Conservation (phyloP, 2,888 invertebrate species). For the Ormia ochracea region DNA sequence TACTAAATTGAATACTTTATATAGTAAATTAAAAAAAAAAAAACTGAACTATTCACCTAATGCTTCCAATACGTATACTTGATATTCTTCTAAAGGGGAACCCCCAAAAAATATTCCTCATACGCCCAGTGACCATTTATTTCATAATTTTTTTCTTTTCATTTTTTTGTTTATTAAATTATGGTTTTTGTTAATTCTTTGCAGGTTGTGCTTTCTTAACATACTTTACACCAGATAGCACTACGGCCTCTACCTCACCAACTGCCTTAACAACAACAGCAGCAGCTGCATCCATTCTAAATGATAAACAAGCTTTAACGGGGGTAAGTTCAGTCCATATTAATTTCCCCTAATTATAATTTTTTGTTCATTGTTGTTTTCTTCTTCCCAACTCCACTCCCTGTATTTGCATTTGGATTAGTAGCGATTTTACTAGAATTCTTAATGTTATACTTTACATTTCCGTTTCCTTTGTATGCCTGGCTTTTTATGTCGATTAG, state of each 20-base stretch:
- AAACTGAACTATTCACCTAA: no score
- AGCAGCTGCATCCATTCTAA: slow-evolving; percentile 79
- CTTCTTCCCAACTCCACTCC: background rate
- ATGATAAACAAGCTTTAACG: slow-evolving; percentile 98
- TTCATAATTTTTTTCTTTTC: no score
- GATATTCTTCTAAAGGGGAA: no score
- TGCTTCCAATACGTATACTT: no score
- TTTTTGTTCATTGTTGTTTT: background rate
- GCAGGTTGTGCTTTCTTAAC: slow-evolving; percentile 99
- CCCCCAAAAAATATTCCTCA: no score
- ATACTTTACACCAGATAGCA: slow-evolving; percentile 97
- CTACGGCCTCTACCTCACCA: slow-evolving; percentile 76
- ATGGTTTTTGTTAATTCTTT: slow-evolving; percentile 68
- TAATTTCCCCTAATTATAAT: background rate
- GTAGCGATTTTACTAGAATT: slow-evolving; percentile 22
- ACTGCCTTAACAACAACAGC: slow-evolving; percentile 84
- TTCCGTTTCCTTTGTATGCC: background rate
- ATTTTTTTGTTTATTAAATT: background rate
- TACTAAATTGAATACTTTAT: no score
- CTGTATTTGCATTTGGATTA: background rate
- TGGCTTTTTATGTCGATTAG: slow-evolving; percentile 14
- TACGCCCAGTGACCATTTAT: no score
- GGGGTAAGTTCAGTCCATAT: slow-evolving; percentile 86
- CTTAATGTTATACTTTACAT: slow-evolving; percentile 26
- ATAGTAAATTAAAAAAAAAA: no score